Percentiles rank a stretch among this genome's conserved stretches.
Evolutionary conservation across 1,140 invertebrate genomes (phyloP).

Genomic region (Neodiprion fabricii): DNA sequence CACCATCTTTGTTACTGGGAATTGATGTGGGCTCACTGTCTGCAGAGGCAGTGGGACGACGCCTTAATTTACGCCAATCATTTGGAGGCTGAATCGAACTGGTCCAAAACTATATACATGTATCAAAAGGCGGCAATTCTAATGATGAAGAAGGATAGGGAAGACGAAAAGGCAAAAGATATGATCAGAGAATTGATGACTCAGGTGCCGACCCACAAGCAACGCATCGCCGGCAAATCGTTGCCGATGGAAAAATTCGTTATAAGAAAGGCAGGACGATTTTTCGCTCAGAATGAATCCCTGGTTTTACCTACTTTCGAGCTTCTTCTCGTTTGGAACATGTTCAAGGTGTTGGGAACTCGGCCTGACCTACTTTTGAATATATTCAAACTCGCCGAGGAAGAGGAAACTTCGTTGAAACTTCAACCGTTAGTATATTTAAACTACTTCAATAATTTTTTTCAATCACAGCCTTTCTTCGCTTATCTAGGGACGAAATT

Average conservation of each 20-base stretch:
- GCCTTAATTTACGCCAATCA: slow-evolving; percentile 76
- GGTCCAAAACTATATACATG: slow-evolving; percentile 90
- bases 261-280: slow-evolving; percentile 82
- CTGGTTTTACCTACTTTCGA: slow-evolving; percentile 86
- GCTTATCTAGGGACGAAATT: background rate
- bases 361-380: slow-evolving; percentile 71
- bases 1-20: slow-evolving; percentile 97
- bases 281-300: slow-evolving; percentile 74
- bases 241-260: slow-evolving; percentile 97
- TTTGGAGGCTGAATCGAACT: slow-evolving; percentile 81
- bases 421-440: slow-evolving; percentile 38
- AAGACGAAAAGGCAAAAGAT: slow-evolving; percentile 61
- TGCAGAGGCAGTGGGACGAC: slow-evolving; percentile 73
- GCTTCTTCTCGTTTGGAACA: slow-evolving; percentile 93
- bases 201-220: slow-evolving; percentile 81
- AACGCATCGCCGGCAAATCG: slow-evolving; percentile 94
- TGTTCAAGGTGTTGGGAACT: slow-evolving; percentile 84
- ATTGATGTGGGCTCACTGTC: slow-evolving; percentile 85
- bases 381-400: slow-evolving; percentile 78
- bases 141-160: slow-evolving; percentile 71
- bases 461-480: background rate
- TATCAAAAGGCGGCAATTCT: slow-evolving; percentile 88
- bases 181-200: slow-evolving; percentile 68
- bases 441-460: background rate
- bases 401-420: slow-evolving; percentile 60